Base-by-base conservation (phyloP, 2,797 vertebrate genomes). In the Tiaroga cobitis region DNA sequence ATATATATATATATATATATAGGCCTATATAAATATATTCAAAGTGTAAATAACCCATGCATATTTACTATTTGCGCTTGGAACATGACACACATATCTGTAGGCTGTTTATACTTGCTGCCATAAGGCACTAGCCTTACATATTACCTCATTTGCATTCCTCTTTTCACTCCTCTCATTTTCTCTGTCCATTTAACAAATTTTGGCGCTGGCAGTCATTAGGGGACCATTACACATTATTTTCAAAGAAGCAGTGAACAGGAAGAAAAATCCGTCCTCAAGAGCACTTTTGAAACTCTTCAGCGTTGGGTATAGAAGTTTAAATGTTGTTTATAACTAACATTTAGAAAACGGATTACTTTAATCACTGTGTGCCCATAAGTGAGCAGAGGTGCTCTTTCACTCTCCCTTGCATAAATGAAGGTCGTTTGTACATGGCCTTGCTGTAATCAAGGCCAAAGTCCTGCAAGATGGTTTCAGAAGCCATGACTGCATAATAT, bases 321-420 rank as follows among this genome's bases (percentile, higher is more conserved):
- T 6, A 4, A 7, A 16, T 43, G 10, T 68, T 32, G 46, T 77
- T 75, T 83, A 26, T 75, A 83, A 65, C 29, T 78, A 78, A 32
- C 82, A 69, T 70, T 78, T 84, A 34, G 34, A 78, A 78, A 84
- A 84, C 19, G 1, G 63, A 84, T 78, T 84, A 24, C 63, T 78
- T 39, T 77, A 84, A 78, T 84, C 82, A 69, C 2, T 56, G 49
- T 9, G 3, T 26, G 80, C 24, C 32, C 56, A n/a, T 37, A 26
- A 32, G 59, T 34, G 78, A 32, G 29, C 26, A 49, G 54, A 49
- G 41, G 74, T 3, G 41, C n/a, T 67, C 32, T 29, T 77, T 84
- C 61, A 65, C 61, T 32, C 46, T 54, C 24, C 61, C 7, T 32
- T 32, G 46, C 63, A 70, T 32, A 43, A 78, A 84, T 78, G 34